Evolutionary conservation across 2,888 invertebrate genomes (phyloP).

Genomic region (Andrena hattorfiana): DNA sequence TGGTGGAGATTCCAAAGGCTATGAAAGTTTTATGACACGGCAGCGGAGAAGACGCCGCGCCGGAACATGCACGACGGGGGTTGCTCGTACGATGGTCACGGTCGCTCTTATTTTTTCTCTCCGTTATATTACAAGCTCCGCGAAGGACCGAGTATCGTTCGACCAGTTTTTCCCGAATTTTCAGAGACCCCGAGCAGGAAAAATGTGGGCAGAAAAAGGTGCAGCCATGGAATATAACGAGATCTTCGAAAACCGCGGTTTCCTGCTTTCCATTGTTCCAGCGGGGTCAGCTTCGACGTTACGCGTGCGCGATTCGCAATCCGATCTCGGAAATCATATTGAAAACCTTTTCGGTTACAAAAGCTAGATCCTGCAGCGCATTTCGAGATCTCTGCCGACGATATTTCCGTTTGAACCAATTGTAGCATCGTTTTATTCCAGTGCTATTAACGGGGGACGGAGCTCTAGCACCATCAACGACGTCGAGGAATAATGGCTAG

Average conservation of each 20-base stretch:
- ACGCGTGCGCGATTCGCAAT: not conserved
- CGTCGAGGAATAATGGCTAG: not conserved
- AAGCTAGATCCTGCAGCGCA: not conserved
- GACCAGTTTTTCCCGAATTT: not conserved
- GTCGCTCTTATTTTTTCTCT: conserved; percentile 6
- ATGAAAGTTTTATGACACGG: conserved; percentile 67
- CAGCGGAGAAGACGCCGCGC: conserved; percentile 28
- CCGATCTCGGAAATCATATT: conserved; percentile 17
- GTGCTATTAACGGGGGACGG: too few relatives aligned
- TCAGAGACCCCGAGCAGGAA: not conserved
- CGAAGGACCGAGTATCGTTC: not conserved
- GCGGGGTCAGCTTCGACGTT: not conserved
- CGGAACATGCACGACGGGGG: conserved; percentile 24
- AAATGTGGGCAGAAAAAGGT: not conserved
- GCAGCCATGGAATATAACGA: conserved; percentile 17
- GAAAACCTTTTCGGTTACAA: not conserved
- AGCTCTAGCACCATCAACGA: not conserved
- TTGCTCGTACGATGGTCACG: conserved; percentile 6
- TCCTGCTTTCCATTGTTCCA: conserved; percentile 25
- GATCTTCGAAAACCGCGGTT: conserved; percentile 24
- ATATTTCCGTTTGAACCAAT: not conserved
- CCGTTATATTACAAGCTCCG: not conserved
- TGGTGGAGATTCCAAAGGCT: conserved; percentile 61
- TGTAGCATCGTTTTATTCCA: not conserved
- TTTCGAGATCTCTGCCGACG: not conserved